Conservation (phyloP, 2,888 invertebrate genomes). For the Plagodis dolabraria region DNA sequence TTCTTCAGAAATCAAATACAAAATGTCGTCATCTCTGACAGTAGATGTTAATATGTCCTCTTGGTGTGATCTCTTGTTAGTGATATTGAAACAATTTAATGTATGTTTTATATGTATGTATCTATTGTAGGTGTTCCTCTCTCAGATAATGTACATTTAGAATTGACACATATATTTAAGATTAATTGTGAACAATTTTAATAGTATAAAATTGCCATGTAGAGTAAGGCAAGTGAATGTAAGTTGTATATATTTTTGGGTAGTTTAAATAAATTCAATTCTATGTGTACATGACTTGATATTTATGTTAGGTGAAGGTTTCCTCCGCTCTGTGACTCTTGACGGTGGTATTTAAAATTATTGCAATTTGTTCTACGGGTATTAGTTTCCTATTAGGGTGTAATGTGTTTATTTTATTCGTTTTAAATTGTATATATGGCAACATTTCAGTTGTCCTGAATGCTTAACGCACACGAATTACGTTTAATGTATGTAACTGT, state of each 20-base stretch:
- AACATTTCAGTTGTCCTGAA: conserved; percentile 58
- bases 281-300: conserved; percentile 26
- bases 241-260: conserved; percentile 39
- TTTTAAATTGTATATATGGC: conserved; percentile 61
- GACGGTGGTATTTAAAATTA: conserved; percentile 33
- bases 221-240: conserved; percentile 26
- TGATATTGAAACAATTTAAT: conserved; percentile 40
- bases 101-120: conserved; percentile 48
- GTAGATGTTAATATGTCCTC: conserved; percentile 38
- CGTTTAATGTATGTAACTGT: conserved; percentile 70
- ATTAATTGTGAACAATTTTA: conserved; percentile 21
- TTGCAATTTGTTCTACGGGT: conserved; percentile 84
- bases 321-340: conserved; percentile 16
- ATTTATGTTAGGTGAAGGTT: conserved; percentile 12
- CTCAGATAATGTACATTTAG: conserved; percentile 32
- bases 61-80: conserved; percentile 41
- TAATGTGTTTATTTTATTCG: conserved; percentile 76
- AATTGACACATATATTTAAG: conserved; percentile 37
- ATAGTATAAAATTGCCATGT: conserved; percentile 31
- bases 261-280: conserved; percentile 28
- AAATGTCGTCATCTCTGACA: conserved; percentile 29
- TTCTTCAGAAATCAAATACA: conserved; percentile 14
- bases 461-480: conserved; percentile 72
- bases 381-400: conserved; percentile 84
- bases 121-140: conserved; percentile 51